A percentile compares a stretch with the other conserved stretches of the same genome.
Evolutionary conservation across 2,113 vertebrate genomes (phyloP).

Genomic region (Alexandromys fortis): DNA sequence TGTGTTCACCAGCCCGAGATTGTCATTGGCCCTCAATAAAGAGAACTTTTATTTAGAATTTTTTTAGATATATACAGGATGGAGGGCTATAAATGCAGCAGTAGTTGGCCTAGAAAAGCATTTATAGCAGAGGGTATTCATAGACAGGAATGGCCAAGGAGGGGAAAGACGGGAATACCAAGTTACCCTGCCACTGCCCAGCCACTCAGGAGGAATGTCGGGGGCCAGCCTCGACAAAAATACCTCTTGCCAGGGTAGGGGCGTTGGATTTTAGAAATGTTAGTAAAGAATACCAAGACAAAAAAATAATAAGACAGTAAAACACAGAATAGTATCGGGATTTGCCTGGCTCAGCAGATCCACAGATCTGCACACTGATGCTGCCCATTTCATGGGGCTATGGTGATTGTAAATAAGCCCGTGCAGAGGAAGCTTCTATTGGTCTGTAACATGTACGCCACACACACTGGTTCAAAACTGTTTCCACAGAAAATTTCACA

Average conservation of each 20-base stretch:
- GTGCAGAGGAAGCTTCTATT: neutral
- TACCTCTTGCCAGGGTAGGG: too few species aligned
- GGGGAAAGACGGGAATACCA: neutral
- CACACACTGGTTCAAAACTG: neutral
- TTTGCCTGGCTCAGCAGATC: neutral
- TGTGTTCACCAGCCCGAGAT: neutral
- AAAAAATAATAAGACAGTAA: too few species aligned
- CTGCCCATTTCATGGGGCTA: neutral
- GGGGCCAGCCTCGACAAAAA: too few species aligned
- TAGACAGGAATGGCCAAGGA: neutral
- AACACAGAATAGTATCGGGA: too few species aligned
- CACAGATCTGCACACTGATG: neutral
- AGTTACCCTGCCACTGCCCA: neutral
- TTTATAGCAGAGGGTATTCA: neutral
- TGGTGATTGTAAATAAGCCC: neutral
- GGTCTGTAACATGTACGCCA: neutral
- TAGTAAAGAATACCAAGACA: too few species aligned
- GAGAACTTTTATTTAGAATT: neutral
- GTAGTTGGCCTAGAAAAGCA: neutral
- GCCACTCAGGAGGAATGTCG: neutral
- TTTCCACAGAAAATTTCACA: slow-evolving; percentile 55
- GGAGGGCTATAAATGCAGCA: neutral
- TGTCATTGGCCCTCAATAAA: neutral
- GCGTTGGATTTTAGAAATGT: too few species aligned
- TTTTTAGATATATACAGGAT: neutral